These are phyloP conservation scores for Chrysomallon squamiferum DNA, from an alignment of 1,140 invertebrate species.

Conservation along the genomic window DNA sequence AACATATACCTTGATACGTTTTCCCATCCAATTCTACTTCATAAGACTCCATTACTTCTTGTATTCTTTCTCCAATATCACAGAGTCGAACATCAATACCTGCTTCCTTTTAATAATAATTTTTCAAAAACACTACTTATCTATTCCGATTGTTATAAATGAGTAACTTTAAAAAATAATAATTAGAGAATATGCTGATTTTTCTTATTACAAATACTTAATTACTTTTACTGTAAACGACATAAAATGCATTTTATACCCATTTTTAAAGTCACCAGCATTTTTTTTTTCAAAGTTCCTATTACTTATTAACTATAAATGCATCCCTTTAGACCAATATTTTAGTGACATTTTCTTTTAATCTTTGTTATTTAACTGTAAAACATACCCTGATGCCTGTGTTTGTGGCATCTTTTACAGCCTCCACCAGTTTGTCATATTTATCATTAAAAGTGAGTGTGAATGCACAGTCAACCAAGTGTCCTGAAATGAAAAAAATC, in stretches of 20 bases:
- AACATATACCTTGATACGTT: constrained; percentile 83
- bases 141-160: no score
- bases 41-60: constrained; percentile 99
- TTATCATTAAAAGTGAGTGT: constrained; percentile 96
- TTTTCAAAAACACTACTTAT: not conserved
- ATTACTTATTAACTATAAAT: no score
- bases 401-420: constrained; percentile 97
- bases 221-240: no score
- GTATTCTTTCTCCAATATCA: constrained; percentile 96
- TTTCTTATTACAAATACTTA: no score
- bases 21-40: constrained; percentile 98
- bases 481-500: constrained; percentile 66
- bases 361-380: no score
- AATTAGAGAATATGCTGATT: no score
- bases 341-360: no score
- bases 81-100: constrained; percentile 98
- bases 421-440: constrained; percentile 94
- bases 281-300: no score
- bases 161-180: no score
- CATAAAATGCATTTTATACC: no score
- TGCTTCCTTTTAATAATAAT: constrained; percentile 70
- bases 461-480: constrained; percentile 99
- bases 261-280: no score
- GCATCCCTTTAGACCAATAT: no score
- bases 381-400: constrained; percentile 94